A percentile compares a stretch with the other conserved stretches of the same genome.
Conservation (phyloP, 2,888 invertebrate species). For the Orthosia gracilis region DNA sequence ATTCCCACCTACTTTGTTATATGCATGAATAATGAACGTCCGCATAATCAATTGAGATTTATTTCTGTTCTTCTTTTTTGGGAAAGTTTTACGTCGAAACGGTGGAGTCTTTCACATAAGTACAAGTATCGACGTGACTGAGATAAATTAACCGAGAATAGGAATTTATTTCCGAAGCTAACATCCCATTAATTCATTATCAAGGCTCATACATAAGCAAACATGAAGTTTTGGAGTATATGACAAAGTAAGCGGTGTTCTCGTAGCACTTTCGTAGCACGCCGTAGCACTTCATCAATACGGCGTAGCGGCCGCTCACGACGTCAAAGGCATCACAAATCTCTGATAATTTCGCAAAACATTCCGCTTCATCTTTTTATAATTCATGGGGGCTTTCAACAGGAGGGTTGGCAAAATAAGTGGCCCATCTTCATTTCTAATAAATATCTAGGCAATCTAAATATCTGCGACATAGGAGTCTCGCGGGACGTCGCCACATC, state of each 20-base stretch:
- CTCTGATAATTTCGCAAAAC: constrained; percentile 16
- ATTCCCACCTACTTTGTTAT: constrained; percentile 28
- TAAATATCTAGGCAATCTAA: constrained; percentile 53
- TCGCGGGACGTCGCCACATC: constrained; percentile 17
- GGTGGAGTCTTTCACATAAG: constrained; percentile 19
- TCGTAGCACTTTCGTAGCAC: constrained; percentile 53
- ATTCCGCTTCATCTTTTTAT: constrained; percentile 15
- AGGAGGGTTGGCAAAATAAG: constrained; percentile 5
- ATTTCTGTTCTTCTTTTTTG: constrained; percentile 40
- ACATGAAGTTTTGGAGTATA: background rate
- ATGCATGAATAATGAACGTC: constrained; percentile 42
- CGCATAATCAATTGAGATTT: constrained; percentile 53
- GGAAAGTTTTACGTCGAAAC: constrained; percentile 16
- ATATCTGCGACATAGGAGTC: constrained; percentile 40
- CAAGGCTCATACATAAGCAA: background rate
- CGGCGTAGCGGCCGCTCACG: constrained; percentile 32
- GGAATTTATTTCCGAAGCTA: constrained; percentile 5
- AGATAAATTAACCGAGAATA: constrained; percentile 42
- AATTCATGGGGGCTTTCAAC: background rate
- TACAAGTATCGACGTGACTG: constrained; percentile 26
- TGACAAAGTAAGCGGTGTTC: constrained; percentile 24
- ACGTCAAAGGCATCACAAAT: background rate
- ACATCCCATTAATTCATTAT: background rate
- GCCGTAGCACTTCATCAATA: constrained; percentile 38
- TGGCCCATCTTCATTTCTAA: constrained; percentile 4